Conservation (phyloP, 2,113 vertebrate species). For the Lycocorax pyrrhopterus region DNA sequence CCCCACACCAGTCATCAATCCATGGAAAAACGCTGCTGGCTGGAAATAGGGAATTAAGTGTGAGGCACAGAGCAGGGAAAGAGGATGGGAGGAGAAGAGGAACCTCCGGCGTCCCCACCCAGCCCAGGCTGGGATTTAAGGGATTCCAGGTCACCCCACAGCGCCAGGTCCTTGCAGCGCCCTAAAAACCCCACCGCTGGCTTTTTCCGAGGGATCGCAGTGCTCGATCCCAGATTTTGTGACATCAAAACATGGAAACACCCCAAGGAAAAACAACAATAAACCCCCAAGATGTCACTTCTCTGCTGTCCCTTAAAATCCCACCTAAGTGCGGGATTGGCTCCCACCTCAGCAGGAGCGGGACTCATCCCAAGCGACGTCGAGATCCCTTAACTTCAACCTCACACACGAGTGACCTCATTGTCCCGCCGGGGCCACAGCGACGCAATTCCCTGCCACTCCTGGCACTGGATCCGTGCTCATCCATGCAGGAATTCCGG, state of each 20-base stretch:
- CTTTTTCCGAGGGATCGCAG: not conserved
- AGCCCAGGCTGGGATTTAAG: not conserved
- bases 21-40: accelerated
- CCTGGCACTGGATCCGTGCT: not conserved
- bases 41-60: accelerated
- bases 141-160: not conserved
- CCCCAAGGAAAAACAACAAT: accelerated
- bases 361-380: not conserved
- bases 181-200: accelerated
- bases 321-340: accelerated
- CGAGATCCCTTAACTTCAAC: constrained; percentile 23
- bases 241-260: accelerated
- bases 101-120: accelerated
- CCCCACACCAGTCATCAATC: accelerated
- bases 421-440: not conserved
- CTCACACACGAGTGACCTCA: not conserved
- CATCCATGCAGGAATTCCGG: not conserved
- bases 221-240: accelerated
- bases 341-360: not conserved
- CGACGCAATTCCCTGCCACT: not conserved
- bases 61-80: not conserved
- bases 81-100: not conserved
- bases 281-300: not conserved
- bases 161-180: not conserved
- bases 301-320: not conserved